Conservation (phyloP, 2,888 invertebrate genomes). For the Octodonta nipae region DNA sequence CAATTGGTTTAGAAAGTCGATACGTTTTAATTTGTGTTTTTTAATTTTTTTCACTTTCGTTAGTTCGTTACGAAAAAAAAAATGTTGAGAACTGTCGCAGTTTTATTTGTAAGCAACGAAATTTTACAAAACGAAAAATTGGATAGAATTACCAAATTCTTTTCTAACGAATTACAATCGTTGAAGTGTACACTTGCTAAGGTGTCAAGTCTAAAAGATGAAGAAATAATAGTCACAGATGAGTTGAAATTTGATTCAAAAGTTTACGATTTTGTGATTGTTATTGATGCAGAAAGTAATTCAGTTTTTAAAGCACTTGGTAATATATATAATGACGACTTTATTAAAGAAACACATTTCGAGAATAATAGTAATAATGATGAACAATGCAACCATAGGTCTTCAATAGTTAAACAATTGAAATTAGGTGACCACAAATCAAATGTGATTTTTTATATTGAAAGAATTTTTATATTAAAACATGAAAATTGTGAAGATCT, state of each 20-base stretch:
- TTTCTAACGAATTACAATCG: not conserved
- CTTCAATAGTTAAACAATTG: too few relatives aligned
- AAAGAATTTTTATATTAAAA: too few relatives aligned
- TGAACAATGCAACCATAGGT: too few relatives aligned
- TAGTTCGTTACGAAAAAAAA: constrained; percentile 1
- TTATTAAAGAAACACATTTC: constrained; percentile 1
- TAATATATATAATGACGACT: not conserved
- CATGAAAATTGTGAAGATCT: too few relatives aligned
- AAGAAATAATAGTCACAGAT: not conserved
- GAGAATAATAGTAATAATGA: too few relatives aligned
- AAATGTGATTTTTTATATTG: too few relatives aligned
- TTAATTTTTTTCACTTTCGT: not conserved
- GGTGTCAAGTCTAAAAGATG: not conserved
- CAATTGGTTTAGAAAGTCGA: too few relatives aligned
- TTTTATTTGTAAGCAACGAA: not conserved
- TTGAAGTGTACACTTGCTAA: not conserved
- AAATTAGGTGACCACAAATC: too few relatives aligned
- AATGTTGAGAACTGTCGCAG: constrained; percentile 1
- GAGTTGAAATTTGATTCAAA: not conserved
- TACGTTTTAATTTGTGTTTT: too few relatives aligned
- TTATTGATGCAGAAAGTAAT: too few relatives aligned
- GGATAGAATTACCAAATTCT: not conserved
- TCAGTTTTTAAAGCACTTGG: not conserved
- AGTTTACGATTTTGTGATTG: not conserved
- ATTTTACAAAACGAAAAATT: not conserved